These are phyloP conservation scores for Gryllus longicercus DNA, from an alignment of 2,888 invertebrate species.

Conservation along the genomic window DNA sequence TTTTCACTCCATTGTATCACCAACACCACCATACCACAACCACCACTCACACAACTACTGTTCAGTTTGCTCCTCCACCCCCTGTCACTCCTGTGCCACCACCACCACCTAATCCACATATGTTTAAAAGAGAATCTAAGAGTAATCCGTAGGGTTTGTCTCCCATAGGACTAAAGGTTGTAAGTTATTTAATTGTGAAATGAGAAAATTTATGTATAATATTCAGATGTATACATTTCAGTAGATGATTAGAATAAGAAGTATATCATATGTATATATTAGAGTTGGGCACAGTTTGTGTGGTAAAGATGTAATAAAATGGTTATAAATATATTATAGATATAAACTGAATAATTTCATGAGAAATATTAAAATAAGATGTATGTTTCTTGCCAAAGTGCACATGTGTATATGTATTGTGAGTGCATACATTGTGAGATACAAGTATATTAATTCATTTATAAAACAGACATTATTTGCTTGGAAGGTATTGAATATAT, in stretches of 20 bases:
- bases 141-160: not conserved
- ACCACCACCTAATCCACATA: slow-evolving; percentile 31
- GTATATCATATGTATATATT: slow-evolving; percentile 10
- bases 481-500: too few species aligned
- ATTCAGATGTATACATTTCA: not conserved
- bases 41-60: slow-evolving; percentile 46
- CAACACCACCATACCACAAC: slow-evolving; percentile 42
- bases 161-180: not conserved
- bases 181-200: slow-evolving; percentile 4
- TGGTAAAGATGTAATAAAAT: not conserved
- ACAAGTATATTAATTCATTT: not conserved
- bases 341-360: not conserved
- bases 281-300: not conserved
- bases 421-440: not conserved
- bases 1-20: slow-evolving; percentile 35
- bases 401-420: not conserved
- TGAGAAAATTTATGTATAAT: not conserved
- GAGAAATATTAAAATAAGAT: not conserved
- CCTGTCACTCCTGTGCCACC: slow-evolving; percentile 35
- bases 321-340: not conserved
- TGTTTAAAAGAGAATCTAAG: slow-evolving; percentile 34
- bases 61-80: slow-evolving; percentile 41
- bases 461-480: too few species aligned
- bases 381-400: not conserved
- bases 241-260: not conserved